Evolutionary conservation across 2,113 vertebrate genomes (phyloP), one percentile per base, ranked within the genome.

Genomic region (Toxostoma redivivum): DNA sequence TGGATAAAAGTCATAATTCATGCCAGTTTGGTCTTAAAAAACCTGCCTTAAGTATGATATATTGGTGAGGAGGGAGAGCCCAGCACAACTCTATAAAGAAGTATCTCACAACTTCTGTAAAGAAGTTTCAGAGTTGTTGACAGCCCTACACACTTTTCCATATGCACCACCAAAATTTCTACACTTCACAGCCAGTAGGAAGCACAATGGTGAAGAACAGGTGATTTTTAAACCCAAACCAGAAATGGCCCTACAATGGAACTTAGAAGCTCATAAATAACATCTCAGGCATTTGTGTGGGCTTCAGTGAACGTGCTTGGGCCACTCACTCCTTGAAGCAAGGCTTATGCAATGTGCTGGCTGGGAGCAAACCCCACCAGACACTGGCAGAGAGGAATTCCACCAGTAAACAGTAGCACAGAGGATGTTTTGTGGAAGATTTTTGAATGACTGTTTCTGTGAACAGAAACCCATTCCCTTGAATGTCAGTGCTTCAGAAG

Each of bases 371-470:
- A 76, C 74, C 2, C 2, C 91, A 93, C 28, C 50, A 86, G 86
- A 58, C 35, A 10, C 71, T 88, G 58, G 61, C 58, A 66, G 79
- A 93, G 82, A 50, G 77, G 81, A 97, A 95, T 92, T 89, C 72
- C 94, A 86, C 10, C 83, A 92, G 72, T 80, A 57, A 56, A 79
- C 80, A 67, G 51, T 3, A 78, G 44, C 56, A 89, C 89, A 95
- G 83, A 89, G 69, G 44, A 71, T 72, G 77, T 65, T 92, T 89
- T 92, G 57, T 85, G 73, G 48, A 81, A 48, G 57, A 91, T 79
- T 95, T 84, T 65, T 95, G 70, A 92, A 89, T 74, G 22, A 50
- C 37, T 71, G 40, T 11, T 95, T 87, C 53, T 95, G 70, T 85
- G 72, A 93, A 66, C 54, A 88, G 72, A 90, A 92, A 66, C 56